Evolutionary conservation across 1,140 invertebrate genomes (phyloP).

Genomic region (Gryllus bimaculatus): DNA sequence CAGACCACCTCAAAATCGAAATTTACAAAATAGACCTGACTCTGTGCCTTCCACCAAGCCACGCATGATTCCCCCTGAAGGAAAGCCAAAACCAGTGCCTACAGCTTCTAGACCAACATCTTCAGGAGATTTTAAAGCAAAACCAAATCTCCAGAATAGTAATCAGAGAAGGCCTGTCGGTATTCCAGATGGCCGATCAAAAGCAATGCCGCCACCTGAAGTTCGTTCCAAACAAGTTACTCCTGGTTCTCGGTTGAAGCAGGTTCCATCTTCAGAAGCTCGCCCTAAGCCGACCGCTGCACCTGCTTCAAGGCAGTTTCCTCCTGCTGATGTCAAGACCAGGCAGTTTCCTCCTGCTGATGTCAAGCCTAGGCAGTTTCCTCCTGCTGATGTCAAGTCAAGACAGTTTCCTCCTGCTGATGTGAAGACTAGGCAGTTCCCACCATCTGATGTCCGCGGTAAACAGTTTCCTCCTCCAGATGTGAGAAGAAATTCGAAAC

Average conservation of each 20-base stretch:
- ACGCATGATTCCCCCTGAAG: too few relatives aligned
- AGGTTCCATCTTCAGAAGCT: slow-evolving; percentile 22
- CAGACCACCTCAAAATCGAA: too few relatives aligned
- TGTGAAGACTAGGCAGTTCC: slow-evolving; percentile 38
- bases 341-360: slow-evolving; percentile 22
- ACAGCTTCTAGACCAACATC: too few relatives aligned
- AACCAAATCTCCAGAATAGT: too few relatives aligned
- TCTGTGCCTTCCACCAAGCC: too few relatives aligned
- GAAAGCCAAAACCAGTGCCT: too few relatives aligned
- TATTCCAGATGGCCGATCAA: slow-evolving; percentile 21
- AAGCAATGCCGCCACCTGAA: slow-evolving; percentile 36
- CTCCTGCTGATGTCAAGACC: slow-evolving; percentile 36
- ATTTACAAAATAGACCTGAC: too few relatives aligned
- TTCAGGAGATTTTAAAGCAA: too few relatives aligned
- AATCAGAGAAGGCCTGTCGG: too few relatives aligned
- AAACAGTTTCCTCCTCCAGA: slow-evolving; percentile 40
- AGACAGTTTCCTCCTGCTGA: slow-evolving; percentile 39
- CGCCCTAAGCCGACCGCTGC: slow-evolving; percentile 35
- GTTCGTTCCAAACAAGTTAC: slow-evolving; percentile 37
- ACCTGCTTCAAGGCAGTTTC: slow-evolving; percentile 38
- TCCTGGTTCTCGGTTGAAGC: slow-evolving; percentile 28
- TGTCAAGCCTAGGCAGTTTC: slow-evolving; percentile 33
- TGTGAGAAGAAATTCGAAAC: slow-evolving; percentile 24
- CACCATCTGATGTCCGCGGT: slow-evolving; percentile 39
- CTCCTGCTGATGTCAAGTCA: slow-evolving; percentile 35